Evolutionary conservation across 2,888 invertebrate species (phyloP).

Genomic region (Cybosia mesomella): DNA sequence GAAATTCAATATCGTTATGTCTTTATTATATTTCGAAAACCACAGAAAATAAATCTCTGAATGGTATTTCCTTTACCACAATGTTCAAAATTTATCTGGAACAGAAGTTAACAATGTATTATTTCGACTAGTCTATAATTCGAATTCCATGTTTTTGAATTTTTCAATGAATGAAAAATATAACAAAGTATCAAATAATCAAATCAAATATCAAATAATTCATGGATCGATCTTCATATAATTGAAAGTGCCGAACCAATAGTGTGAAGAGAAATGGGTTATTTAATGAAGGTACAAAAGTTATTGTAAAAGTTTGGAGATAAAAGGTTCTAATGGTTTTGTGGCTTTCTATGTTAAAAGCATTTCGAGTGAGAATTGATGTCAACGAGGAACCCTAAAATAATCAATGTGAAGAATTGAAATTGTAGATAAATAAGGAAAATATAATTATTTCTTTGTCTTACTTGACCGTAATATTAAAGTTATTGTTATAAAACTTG

Average conservation of each 20-base stretch:
- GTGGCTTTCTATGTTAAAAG: background rate
- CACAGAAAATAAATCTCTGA: no score
- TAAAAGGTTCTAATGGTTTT: constrained; percentile 7
- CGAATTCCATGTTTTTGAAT: background rate
- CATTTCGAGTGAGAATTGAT: background rate
- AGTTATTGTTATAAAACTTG: background rate
- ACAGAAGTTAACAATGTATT: no score
- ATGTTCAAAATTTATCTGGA: no score
- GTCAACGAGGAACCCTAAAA: background rate
- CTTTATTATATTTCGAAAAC: no score
- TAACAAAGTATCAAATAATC: background rate
- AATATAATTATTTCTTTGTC: no score
- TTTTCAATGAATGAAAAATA: background rate
- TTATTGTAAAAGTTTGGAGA: constrained; percentile 14
- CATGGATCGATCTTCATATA: constrained; percentile 22
- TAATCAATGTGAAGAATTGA: background rate
- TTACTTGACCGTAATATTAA: background rate
- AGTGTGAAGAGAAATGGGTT: constrained; percentile 21
- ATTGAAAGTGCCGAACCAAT: constrained; percentile 37
- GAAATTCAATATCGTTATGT: no score
- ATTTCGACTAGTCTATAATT: background rate
- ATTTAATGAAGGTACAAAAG: constrained; percentile 21
- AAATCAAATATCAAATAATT: background rate
- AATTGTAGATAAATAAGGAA: no score
- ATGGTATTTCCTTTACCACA: no score